Evolutionary conservation across 2,888 invertebrate species (phyloP), one percentile per base, ranked within the genome.

Genomic region (Eucera pruinosa): DNA sequence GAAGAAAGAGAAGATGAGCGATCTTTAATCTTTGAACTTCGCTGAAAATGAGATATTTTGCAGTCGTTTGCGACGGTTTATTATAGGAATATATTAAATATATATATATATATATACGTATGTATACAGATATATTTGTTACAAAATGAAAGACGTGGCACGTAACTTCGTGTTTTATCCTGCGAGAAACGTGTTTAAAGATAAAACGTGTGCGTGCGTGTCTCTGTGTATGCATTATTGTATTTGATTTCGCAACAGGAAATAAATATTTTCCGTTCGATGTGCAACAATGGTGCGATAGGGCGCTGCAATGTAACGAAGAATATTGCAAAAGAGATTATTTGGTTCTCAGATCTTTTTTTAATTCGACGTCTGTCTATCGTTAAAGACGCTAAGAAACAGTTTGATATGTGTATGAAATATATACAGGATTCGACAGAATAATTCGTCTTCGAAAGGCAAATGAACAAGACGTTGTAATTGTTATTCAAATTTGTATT

Each of bases 121-220:
- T 39, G n/a, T 41, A 57, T 57, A 68, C 15, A 65, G 4, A 52
- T 69, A 54, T 62, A 36, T 69, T 69, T 69, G 64, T 69, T 68
- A 69, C 15, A 27, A 48, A 62, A 45, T 9, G 43, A n/a, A 54
- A 25, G 18, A 41, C 6, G n/a, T 7, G 30, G 41, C 7, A 1
- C 25, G 43, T 11, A 39, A 27, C 45, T 62, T 54, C 5, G 20
- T n/a, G n/a, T 23, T 5, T 23, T n/a, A 9, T 66, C 20, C 18
- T 33, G 13, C 6, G 18, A 60, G 30, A 20, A 15, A 39, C n/a
- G 2, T 57, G 20, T 7, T 11, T 20, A 11, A 45, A 36, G 15
- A 1, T 13, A 36, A 13, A 13, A 15, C 11, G 36, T 43, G n/a
- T 41, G 7, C 15, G 13, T 23, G 2, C 9, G 9, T 4, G 33